Percentiles rank a stretch among this genome's conserved stretches.
Conservation (phyloP, 2,113 vertebrate genomes). For the Ammospiza nelsoni region DNA sequence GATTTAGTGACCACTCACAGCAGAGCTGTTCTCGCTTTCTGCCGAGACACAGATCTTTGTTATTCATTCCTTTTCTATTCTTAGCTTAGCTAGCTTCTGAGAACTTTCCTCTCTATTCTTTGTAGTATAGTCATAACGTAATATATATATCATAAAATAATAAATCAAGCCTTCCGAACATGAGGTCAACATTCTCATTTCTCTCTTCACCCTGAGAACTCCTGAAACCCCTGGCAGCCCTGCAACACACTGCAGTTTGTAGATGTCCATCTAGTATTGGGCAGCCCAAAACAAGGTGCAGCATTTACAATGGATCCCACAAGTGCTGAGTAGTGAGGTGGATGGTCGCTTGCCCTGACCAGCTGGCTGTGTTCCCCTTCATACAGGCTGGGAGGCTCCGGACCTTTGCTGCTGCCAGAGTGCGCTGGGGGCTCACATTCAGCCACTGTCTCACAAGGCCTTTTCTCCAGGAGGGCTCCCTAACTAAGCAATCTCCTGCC, state of each 20-base stretch:
- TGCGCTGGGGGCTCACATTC: background rate
- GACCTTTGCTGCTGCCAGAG: background rate
- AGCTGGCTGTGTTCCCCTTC: background rate
- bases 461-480: background rate
- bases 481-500: background rate
- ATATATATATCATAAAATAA: too few species aligned
- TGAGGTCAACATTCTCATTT: too few species aligned
- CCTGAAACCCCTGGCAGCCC: too few species aligned
- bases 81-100: too few species aligned
- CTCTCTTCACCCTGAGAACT: too few species aligned
- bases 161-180: too few species aligned
- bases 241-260: background rate
- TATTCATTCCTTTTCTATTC: too few species aligned
- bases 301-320: background rate
- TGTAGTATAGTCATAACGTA: too few species aligned
- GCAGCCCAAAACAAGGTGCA: background rate
- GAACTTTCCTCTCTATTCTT: too few species aligned
- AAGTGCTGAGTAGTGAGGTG: background rate
- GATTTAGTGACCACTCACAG: too few species aligned
- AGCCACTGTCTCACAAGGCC: background rate
- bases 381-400: background rate
- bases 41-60: too few species aligned
- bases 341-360: background rate
- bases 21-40: too few species aligned
- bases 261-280: accelerated